Evolutionary conservation across 1,140 invertebrate species (phyloP), one percentile per base, ranked within the genome.

Genomic region (Drosophila aff.): DNA sequence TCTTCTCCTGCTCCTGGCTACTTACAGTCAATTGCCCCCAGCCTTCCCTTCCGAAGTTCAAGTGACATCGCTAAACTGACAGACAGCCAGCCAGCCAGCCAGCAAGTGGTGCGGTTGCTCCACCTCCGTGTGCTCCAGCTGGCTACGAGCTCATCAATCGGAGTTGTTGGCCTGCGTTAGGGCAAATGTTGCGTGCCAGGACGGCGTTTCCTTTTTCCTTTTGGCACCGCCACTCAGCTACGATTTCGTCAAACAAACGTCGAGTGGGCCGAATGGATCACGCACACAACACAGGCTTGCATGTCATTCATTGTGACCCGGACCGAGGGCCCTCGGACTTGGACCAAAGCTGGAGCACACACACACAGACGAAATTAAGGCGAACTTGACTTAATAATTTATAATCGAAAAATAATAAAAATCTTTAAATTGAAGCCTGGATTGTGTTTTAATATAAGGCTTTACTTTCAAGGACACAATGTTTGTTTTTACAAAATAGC

Each of bases 211-310:
- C 76, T 63, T 47, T 79, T 68, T 66, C 66, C 74, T 68, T 82
- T 26, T 18, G 53, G 64, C 65, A 52, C 9, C 61, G 15, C 23
- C 67, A 64, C 84, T 81, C 84, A 64, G 68, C 67, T 80, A 50
- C 83, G 83, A 87, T 87, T 89, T 89, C 77, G 76, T 80, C 81
- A 78, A 87, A 89, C 84, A 81, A 83, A 83, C 62, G 76, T 83
- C 73, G 69, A 73, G 69, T 61, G 67, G 67, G 52, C 50, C 84
- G 71, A 89, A 55, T 74, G 73, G 79, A 83, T 83, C 76, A 82
- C 78, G 66, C 76, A 61, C 71, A 71, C 65, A 79, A 67, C 77
- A 72, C 74, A 50, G 69, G 50, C 75, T 63, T 61, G 65, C 81
- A 76, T 83, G 80, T 71, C 72, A 73, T 79, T 87, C 83, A 80